Percentiles rank a stretch among this genome's conserved stretches.
phyloP scores from a whole-genome alignment of 2,797 vertebrate species.

The Apogon hyalosoma region DNA sequence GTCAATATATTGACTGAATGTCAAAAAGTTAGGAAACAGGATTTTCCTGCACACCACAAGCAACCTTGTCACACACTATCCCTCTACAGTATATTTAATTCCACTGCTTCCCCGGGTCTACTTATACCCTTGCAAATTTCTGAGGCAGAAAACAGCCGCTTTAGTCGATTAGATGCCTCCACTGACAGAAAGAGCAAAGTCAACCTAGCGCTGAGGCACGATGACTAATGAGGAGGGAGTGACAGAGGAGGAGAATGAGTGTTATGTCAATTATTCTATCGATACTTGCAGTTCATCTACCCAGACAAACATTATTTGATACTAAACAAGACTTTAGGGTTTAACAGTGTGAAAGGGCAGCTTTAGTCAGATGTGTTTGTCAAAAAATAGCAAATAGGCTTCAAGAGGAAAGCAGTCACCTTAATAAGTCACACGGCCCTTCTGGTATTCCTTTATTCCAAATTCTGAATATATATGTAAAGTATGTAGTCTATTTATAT shows the following conservation, averaged over 20 bases:
- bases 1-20: conserved; percentile 86
- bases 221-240: conserved; percentile 82
- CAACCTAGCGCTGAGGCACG: conserved; percentile 69
- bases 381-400: conserved; percentile 1
- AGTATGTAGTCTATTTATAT: conserved; percentile 16
- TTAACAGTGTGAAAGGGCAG: conserved; percentile 4
- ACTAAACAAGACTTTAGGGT: conserved; percentile 63
- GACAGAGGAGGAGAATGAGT: conserved; percentile 73
- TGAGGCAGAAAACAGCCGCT: conserved; percentile 70
- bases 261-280: conserved; percentile 76
- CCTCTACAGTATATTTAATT: conserved; percentile 60
- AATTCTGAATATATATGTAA: no score
- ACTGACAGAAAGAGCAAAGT: conserved; percentile 73
- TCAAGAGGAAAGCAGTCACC: background rate
- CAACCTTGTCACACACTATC: conserved; percentile 59
- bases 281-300: conserved; percentile 82
- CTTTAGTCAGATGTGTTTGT: conserved; percentile 13
- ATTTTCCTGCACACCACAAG: conserved; percentile 62
- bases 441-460: background rate
- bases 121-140: conserved; percentile 61
- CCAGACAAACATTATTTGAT: conserved; percentile 74
- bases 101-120: conserved; percentile 30
- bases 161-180: conserved; percentile 74
- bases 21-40: conserved; percentile 84
- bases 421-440: conserved; percentile 7